A percentile compares a stretch with the other conserved stretches of the same genome.
phyloP scores from a whole-genome alignment of 2,797 vertebrate genomes.

The Dryobates pubescens region DNA sequence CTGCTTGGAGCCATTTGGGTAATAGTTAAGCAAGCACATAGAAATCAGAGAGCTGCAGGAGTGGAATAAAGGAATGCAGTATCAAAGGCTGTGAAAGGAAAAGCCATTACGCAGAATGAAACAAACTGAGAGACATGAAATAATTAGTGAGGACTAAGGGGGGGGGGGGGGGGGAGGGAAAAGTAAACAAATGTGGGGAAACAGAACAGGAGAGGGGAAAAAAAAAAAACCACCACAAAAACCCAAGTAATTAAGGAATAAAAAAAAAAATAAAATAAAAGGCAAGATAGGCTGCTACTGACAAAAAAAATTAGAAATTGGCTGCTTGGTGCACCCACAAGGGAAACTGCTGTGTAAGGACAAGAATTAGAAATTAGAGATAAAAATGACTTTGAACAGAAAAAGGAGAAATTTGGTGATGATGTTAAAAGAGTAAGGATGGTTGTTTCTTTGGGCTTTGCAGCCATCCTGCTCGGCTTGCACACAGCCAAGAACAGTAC shows the following conservation, averaged over 20 bases:
- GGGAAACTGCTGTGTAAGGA: background rate
- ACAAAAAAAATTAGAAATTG: conserved; percentile 17
- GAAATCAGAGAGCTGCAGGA: conserved; percentile 53
- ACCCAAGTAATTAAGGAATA: background rate
- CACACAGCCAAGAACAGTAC: background rate
- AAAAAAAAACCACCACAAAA: background rate
- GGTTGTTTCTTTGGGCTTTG: conserved; percentile 3
- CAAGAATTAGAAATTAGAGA: background rate
- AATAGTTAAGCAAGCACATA: conserved; percentile 61
- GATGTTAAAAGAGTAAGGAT: background rate
- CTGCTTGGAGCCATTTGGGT: conserved; percentile 66
- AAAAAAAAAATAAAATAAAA: background rate
- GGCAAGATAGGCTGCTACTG: background rate
- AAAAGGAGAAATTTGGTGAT: background rate
- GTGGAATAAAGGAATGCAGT: conserved; percentile 33
- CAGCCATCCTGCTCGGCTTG: background rate
- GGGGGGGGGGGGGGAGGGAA: background rate
- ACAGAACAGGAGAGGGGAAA: background rate
- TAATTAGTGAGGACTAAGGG: conserved; percentile 8
- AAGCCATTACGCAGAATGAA: conserved; percentile 6
- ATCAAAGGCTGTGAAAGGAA: background rate
- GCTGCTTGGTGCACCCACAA: background rate
- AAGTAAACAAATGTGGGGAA: background rate
- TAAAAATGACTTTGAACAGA: background rate
- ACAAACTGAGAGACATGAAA: background rate